These are phyloP conservation scores for Xenopus laevis DNA, from an alignment of 2,113 vertebrate genomes.

Conservation along the genomic window DNA sequence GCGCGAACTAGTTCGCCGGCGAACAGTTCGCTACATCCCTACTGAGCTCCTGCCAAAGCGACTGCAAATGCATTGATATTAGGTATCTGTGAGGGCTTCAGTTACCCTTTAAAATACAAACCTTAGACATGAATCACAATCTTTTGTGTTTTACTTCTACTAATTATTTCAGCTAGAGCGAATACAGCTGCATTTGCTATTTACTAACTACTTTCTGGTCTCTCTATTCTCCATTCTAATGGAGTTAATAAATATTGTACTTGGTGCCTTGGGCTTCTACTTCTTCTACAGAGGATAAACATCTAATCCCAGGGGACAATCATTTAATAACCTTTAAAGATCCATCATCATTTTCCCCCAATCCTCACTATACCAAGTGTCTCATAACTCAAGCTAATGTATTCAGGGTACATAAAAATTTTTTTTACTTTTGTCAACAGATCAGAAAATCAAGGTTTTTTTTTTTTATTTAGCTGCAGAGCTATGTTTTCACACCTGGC, in stretches of 20 bases:
- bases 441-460: no score
- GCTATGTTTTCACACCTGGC: no score
- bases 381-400: constrained; percentile 16
- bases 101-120: no score
- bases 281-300: constrained; percentile 13
- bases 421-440: not conserved
- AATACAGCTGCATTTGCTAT: constrained; percentile 38
- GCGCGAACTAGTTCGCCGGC: no score
- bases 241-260: constrained; percentile 29
- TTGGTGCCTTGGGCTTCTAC: constrained; percentile 41
- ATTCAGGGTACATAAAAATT: constrained; percentile 11
- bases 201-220: constrained; percentile 39
- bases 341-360: constrained; percentile 4
- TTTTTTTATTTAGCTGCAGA: no score
- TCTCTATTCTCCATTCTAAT: constrained; percentile 17
- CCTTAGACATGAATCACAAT: no score
- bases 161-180: constrained; percentile 62
- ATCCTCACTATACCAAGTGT: not conserved
- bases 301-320: not conserved
- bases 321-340: constrained; percentile 28
- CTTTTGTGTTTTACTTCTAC: constrained; percentile 50
- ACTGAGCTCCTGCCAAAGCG: no score
- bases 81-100: no score
- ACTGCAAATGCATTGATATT: no score
- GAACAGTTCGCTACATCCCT: no score